Evolutionary conservation across 2,113 vertebrate species (phyloP).

Genomic region (Stegastes partitus): DNA sequence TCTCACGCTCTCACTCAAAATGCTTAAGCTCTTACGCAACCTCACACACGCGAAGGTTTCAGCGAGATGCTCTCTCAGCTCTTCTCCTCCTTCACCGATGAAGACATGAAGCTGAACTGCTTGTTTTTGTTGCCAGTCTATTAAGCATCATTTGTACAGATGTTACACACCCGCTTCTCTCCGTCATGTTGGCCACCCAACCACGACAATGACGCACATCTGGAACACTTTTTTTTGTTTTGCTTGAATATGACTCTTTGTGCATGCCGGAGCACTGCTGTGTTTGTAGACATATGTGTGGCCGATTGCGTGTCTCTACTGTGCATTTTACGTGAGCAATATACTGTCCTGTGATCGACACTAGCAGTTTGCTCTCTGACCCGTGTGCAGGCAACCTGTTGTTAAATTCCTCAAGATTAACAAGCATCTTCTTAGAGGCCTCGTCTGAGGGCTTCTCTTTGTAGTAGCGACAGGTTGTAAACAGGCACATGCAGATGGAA

Average conservation of each 20-base stretch:
- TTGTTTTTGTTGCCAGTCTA: background rate
- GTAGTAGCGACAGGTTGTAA: conserved; percentile 44
- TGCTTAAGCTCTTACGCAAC: conserved; percentile 13
- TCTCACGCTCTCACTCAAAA: conserved; percentile 5
- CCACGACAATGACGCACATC: conserved; percentile 49
- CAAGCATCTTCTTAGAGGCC: conserved; percentile 44
- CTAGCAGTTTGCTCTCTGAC: conserved; percentile 7
- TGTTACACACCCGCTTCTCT: conserved; percentile 41
- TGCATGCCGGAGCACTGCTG: background rate
- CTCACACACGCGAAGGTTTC: conserved; percentile 15
- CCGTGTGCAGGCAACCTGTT: conserved; percentile 13
- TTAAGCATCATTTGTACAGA: conserved; percentile 16
- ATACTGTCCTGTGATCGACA: conserved; percentile 33
- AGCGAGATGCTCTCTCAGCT: conserved; percentile 12
- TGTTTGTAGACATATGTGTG: conserved; percentile 4
- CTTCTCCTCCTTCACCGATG: background rate
- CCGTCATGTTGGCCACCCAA: conserved; percentile 17
- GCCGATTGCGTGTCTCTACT: background rate
- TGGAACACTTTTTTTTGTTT: conserved; percentile 52
- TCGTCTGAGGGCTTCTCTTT: conserved; percentile 22
- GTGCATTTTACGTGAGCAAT: conserved; percentile 5
- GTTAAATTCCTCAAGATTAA: conserved; percentile 66
- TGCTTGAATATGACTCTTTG: background rate
- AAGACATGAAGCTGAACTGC: conserved; percentile 1
- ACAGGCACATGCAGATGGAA: conserved; percentile 42